Evolutionary conservation across 2,797 vertebrate species (phyloP).

Genomic region (Sebastes goodei): DNA sequence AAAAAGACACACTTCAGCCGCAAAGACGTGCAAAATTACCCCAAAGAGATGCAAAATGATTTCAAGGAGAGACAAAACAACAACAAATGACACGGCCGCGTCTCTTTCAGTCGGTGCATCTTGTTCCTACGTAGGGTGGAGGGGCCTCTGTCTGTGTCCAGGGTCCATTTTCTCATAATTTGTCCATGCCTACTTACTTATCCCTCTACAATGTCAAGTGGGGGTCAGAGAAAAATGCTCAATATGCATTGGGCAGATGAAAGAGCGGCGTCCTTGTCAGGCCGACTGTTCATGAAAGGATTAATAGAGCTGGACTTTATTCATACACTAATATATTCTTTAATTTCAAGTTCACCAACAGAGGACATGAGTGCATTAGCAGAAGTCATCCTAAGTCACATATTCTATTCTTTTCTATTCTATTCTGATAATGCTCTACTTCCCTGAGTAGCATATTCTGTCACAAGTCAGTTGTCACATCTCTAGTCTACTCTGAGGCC

Average conservation of each 20-base stretch:
- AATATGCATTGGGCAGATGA: conserved; percentile 7
- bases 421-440: conserved; percentile 2
- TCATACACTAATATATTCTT: conserved; percentile 3
- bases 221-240: not conserved
- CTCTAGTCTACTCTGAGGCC: conserved; percentile 17
- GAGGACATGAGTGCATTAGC: not conserved
- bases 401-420: not conserved
- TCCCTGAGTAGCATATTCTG: conserved; percentile 10
- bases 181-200: not conserved
- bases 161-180: not conserved
- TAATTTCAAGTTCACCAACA: conserved; percentile 6
- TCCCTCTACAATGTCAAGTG: conserved; percentile 37
- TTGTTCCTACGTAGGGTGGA: not conserved
- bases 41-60: not conserved
- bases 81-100: not conserved
- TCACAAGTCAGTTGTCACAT: conserved; percentile 39
- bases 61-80: not conserved
- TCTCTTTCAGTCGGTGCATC: not conserved
- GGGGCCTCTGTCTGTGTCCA: not conserved
- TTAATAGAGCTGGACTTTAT: conserved; percentile 1
- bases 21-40: not conserved
- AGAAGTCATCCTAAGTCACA: not conserved
- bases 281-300: conserved; percentile 15
- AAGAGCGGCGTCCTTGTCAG: conserved; percentile 12
- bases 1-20: not conserved